These are phyloP conservation scores for Piaya cayana DNA, from an alignment of 2,113 vertebrate genomes.

Conservation along the genomic window DNA sequence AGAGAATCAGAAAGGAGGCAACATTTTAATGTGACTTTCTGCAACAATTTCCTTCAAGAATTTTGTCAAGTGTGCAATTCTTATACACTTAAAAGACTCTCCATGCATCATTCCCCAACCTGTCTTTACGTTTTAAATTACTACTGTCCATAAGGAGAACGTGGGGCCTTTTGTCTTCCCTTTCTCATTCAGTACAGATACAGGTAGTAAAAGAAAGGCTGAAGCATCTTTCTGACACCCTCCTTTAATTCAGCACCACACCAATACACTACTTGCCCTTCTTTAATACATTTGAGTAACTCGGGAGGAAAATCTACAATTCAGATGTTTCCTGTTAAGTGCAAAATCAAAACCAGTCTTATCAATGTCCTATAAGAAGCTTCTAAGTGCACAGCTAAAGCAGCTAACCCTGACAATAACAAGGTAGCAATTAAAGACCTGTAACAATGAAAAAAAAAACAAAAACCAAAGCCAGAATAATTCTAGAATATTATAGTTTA, in stretches of 20 bases:
- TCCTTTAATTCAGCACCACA: fast-evolving
- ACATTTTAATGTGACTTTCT: background rate
- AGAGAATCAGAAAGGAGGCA: background rate
- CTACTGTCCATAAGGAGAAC: background rate
- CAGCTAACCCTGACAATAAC: background rate
- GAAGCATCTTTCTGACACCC: background rate
- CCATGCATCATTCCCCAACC: background rate
- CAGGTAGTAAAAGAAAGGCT: background rate
- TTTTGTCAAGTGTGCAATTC: background rate
- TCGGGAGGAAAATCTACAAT: background rate
- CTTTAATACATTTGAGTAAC: background rate
- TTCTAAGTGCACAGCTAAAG: background rate
- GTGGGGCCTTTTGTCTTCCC: background rate
- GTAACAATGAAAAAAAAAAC: background rate
- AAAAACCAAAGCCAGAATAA: too few relatives aligned
- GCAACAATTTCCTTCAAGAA: background rate
- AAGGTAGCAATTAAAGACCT: background rate
- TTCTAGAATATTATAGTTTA: background rate
- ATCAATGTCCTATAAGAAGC: background rate
- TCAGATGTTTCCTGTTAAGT: background rate
- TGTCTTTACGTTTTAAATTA: background rate
- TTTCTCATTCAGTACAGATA: background rate
- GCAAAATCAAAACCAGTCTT: background rate
- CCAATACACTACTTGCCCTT: background rate
- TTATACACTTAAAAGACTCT: background rate